A percentile compares a stretch with the other conserved stretches of the same genome.
These are phyloP conservation scores for Agrotis puta DNA, from an alignment of 2,888 invertebrate species.

Conservation along the genomic window DNA sequence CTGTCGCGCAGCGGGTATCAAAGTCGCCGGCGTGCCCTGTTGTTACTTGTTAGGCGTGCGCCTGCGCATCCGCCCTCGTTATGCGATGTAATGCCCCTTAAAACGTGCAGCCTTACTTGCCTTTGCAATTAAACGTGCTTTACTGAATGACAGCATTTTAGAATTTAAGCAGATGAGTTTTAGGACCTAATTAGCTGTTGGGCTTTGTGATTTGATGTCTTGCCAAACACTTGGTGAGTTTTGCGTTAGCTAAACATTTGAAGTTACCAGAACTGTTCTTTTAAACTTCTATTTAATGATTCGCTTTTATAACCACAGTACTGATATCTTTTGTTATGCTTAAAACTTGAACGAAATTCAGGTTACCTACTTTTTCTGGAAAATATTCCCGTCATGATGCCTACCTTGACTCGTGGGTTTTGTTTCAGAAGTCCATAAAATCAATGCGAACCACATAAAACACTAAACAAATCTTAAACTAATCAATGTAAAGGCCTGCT, in stretches of 20 bases:
- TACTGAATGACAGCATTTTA: constrained; percentile 57
- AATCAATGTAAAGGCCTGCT: constrained; percentile 68
- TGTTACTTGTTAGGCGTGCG: constrained; percentile 78
- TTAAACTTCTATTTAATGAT: too few species aligned
- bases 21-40: constrained; percentile 79
- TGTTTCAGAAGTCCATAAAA: constrained; percentile 3
- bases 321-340: not conserved
- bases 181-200: constrained; percentile 19
- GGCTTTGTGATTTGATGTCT: not conserved
- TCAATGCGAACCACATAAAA: constrained; percentile 14
- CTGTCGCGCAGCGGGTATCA: constrained; percentile 86
- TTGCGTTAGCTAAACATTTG: not conserved
- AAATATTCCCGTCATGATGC: not conserved
- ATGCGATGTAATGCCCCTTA: constrained; percentile 66
- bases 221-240: not conserved
- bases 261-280: not conserved
- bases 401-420: not conserved
- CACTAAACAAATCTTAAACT: constrained; percentile 56
- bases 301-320: too few species aligned
- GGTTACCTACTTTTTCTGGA: not conserved
- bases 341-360: not conserved
- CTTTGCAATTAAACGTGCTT: constrained; percentile 63
- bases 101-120: constrained; percentile 59
- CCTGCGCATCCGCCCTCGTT: constrained; percentile 75
- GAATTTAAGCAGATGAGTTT: constrained; percentile 36